Conservation (phyloP, 1,140 invertebrate genomes). For the Zophobas atratus region DNA sequence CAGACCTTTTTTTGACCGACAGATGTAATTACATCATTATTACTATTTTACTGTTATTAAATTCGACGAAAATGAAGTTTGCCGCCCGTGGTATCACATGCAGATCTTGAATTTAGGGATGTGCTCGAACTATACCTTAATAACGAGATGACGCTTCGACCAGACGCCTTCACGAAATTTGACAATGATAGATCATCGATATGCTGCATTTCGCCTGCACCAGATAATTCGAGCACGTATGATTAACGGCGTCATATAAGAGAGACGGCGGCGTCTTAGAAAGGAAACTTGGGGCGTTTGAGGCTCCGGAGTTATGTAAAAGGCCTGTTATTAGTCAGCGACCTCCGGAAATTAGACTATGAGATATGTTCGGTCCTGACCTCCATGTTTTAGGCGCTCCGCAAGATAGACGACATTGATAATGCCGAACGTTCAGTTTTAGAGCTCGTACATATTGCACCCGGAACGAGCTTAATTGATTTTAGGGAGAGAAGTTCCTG, state of each 20-base stretch:
- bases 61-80: no score
- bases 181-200: constrained; percentile 36
- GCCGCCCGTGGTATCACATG: not conserved
- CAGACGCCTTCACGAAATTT: constrained; percentile 10
- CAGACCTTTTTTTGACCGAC: no score
- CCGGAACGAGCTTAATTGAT: constrained; percentile 30
- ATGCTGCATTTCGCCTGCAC: constrained; percentile 29
- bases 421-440: constrained; percentile 51
- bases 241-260: constrained; percentile 44
- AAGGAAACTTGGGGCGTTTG: constrained; percentile 51
- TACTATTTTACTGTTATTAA: no score
- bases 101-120: not conserved
- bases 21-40: no score
- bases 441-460: constrained; percentile 29
- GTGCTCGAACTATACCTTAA: constrained; percentile 1
- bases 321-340: constrained; percentile 59
- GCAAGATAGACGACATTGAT: constrained; percentile 57
- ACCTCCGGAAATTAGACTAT: constrained; percentile 60
- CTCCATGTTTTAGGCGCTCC: constrained; percentile 54
- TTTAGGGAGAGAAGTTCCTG: not conserved
- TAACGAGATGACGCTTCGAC: not conserved
- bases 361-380: constrained; percentile 57
- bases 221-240: constrained; percentile 42
- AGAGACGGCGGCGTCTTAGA: constrained; percentile 42
- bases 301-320: constrained; percentile 57